Evolutionary conservation across 2,888 invertebrate species (phyloP), one percentile per base, ranked within the genome.

Genomic region (Drosophila pegasa): DNA sequence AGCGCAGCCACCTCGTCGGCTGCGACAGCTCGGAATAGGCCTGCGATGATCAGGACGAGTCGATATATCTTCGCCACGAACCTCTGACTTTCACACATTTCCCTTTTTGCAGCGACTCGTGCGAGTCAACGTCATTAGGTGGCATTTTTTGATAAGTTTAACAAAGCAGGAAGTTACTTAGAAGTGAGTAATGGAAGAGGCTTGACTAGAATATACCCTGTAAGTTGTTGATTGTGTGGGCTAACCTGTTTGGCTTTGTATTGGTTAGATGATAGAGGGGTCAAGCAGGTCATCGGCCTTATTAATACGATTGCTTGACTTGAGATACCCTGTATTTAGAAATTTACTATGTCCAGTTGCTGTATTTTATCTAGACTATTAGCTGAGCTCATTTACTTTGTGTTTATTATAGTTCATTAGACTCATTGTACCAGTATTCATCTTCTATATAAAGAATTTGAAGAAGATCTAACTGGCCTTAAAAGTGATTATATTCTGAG

Each of bases 21-120:
- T 22, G 20, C 9, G 2, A 25, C 18, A 22, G 52, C 22, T 61
- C 51, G 57, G 55, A 51, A 61, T 10, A 61, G 38, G 22, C 43
- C 35, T 25, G 29, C 41, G 20, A 65, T 16, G n/a, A 78, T 10
- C 14, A 75, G 25, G 10, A 38, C 47, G 18, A 68, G 37, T 1
- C 31, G 31, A 56, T 37, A 48, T 54, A 33, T 33, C 22, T 54
- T 50, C 29, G 62, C 29, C 57, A 63, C 67, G 55, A 29, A 14
- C 16, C 22, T 40, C 12, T 31, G 64, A 50, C 63, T 20, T 58
- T 47, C 52, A 76, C 54, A 71, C 81, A 82, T 82, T 82, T 82
- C 70, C 57, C 69, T 59, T 66, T 56, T 63, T 59, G n/a, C 59
- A 40, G 52, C 65, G 33, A 40, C 14, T 10, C 45, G n/a, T 27